Evolutionary conservation across 2,888 invertebrate species (phyloP).

Genomic region (Rutpela maculata): DNA sequence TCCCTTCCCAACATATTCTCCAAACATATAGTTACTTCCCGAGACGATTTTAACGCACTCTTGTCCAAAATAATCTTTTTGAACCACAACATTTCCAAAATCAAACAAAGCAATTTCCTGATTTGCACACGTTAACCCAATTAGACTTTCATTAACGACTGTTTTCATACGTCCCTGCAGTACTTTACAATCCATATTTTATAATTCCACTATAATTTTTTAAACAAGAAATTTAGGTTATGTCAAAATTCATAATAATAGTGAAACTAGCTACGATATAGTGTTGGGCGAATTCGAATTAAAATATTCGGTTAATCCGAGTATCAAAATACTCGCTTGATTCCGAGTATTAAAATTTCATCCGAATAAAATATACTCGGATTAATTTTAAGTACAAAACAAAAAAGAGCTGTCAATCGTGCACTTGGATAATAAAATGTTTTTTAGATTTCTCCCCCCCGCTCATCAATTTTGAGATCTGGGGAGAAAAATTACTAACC

Average conservation of each 20-base stretch:
- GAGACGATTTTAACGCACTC: conserved; percentile 78
- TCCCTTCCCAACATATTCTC: conserved; percentile 80
- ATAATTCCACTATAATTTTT: neutral
- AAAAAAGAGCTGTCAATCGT: too few relatives aligned
- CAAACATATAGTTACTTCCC: conserved; percentile 81
- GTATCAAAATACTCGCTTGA: too few relatives aligned
- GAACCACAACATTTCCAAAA: conserved; percentile 69
- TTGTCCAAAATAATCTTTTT: conserved; percentile 65
- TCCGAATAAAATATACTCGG: too few relatives aligned
- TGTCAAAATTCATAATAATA: conserved; percentile 14
- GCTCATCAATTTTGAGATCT: too few relatives aligned
- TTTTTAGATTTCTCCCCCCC: too few relatives aligned
- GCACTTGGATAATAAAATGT: too few relatives aligned
- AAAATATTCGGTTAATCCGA: too few relatives aligned
- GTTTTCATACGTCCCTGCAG: neutral
- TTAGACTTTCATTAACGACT: conserved; percentile 40
- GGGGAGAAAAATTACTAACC: too few relatives aligned
- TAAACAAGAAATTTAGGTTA: conserved; percentile 18
- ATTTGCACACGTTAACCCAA: conserved; percentile 55
- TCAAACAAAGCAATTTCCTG: conserved; percentile 67
- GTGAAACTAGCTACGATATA: conserved; percentile 20
- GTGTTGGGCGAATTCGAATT: too few relatives aligned
- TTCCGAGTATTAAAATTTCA: too few relatives aligned
- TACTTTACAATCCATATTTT: conserved; percentile 30
- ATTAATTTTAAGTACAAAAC: too few relatives aligned